phyloP scores from a whole-genome alignment of 2,113 vertebrate species.

The Macroglossus sobrinus region DNA sequence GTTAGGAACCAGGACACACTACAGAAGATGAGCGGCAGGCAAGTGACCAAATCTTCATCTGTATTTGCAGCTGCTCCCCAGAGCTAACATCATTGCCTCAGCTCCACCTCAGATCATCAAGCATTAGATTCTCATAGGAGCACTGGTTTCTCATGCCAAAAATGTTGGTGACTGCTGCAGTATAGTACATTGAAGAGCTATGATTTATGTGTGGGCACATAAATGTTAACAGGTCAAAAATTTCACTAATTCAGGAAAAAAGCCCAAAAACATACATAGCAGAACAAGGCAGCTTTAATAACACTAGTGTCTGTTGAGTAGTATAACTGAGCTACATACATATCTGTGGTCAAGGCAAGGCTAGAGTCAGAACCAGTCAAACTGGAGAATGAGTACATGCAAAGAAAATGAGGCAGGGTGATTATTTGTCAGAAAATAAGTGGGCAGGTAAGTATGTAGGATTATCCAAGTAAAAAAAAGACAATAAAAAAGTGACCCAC shows the following conservation, averaged over 20 bases:
- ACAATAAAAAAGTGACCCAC: neutral
- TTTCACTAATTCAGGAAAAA: neutral
- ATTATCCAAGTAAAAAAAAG: neutral
- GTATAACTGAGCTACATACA: neutral
- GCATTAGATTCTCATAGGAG: too few species aligned
- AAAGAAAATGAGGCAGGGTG: neutral
- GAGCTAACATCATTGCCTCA: too few species aligned
- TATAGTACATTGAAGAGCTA: neutral
- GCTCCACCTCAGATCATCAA: too few species aligned
- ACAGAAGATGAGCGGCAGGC: too few species aligned
- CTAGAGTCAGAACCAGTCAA: neutral
- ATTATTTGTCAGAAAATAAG: neutral
- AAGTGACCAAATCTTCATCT: too few species aligned
- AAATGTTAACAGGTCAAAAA: neutral
- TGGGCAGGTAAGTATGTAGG: neutral
- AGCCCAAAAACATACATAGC: neutral
- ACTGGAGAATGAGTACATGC: neutral
- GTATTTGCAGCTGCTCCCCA: too few species aligned
- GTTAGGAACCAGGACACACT: too few species aligned
- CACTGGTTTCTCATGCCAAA: too few species aligned
- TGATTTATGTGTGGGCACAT: neutral
- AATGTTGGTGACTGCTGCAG: too few species aligned
- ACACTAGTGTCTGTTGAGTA: neutral
- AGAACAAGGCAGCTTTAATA: neutral
- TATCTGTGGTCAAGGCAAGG: neutral